These are phyloP conservation scores for Balaenoptera acutorostrata DNA, from an alignment of 2,113 vertebrate genomes.

Conservation along the genomic window DNA sequence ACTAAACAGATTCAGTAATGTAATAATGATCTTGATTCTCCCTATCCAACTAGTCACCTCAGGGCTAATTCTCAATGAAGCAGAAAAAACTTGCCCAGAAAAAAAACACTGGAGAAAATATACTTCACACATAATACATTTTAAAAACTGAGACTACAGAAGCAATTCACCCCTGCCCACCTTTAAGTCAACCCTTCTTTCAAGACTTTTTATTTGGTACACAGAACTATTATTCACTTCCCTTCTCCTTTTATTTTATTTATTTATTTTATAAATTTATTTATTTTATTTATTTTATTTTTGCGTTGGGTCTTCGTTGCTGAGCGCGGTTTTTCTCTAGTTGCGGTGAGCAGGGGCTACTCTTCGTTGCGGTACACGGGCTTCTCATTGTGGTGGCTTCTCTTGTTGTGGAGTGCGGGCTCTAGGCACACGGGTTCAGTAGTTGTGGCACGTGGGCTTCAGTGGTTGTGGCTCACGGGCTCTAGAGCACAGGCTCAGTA, in stretches of 20 bases:
- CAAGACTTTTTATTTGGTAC: not conserved
- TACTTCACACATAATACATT: not conserved
- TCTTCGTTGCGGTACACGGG: no score
- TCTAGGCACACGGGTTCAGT: no score
- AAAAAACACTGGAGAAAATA: not conserved
- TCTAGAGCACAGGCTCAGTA: no score
- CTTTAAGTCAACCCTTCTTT: not conserved
- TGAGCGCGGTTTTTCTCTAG: no score
- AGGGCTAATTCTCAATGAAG: not conserved
- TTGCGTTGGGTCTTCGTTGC: no score
- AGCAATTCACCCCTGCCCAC: not conserved
- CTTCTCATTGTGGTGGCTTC: no score
- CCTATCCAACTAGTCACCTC: not conserved
- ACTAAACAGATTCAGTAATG: not conserved
- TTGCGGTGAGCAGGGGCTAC: no score
- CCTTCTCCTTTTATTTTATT: not conserved
- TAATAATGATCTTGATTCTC: not conserved
- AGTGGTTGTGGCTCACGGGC: no score
- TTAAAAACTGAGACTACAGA: not conserved
- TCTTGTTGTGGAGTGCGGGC: no score
- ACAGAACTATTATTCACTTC: not conserved
- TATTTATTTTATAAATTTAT: no score
- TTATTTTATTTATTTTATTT: no score
- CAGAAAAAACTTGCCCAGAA: not conserved
- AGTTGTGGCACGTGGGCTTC: no score